These are phyloP conservation scores for Pegoplata infirma DNA, from an alignment of 2,888 invertebrate genomes.

Conservation along the genomic window DNA sequence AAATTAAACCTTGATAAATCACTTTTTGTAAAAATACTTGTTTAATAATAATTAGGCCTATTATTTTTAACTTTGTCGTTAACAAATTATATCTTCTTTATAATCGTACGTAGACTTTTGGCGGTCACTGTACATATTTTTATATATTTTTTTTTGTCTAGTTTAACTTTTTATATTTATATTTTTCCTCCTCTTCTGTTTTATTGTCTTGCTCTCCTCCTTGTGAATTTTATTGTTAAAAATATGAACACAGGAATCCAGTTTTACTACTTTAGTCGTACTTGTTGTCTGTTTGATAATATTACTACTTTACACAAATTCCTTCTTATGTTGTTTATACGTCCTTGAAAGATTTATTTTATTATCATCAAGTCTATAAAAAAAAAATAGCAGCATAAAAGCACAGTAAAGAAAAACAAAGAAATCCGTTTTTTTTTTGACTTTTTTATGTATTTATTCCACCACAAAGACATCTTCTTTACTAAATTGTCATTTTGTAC, in stretches of 20 bases:
- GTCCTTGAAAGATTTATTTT: constrained; percentile 63
- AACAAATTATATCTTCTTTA: too few relatives aligned
- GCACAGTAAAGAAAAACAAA: too few relatives aligned
- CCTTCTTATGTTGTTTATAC: constrained; percentile 32
- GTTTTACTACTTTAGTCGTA: constrained; percentile 1
- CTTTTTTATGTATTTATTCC: constrained; percentile 18
- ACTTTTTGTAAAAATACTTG: too few relatives aligned
- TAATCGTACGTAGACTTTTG: too few relatives aligned
- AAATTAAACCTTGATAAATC: too few relatives aligned
- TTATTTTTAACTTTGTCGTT: too few relatives aligned
- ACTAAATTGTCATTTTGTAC: background rate
- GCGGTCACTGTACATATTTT: too few relatives aligned
- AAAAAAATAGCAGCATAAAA: constrained; percentile 5
- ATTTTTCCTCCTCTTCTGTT: constrained; percentile 10
- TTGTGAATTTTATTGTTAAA: constrained; percentile 7
- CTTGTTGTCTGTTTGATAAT: constrained; percentile 41
- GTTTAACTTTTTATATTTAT: constrained; percentile 21
- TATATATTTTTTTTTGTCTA: constrained; percentile 25
- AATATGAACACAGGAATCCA: constrained; percentile 44
- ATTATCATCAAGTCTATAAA: constrained; percentile 48
- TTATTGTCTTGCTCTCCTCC: background rate
- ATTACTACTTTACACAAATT: constrained; percentile 34
- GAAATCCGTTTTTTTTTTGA: constrained; percentile 11
- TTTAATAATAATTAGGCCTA: too few relatives aligned
- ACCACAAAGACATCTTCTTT: background rate